phyloP scores from a whole-genome alignment of 2,888 invertebrate genomes.

The Volucella bombylans region DNA sequence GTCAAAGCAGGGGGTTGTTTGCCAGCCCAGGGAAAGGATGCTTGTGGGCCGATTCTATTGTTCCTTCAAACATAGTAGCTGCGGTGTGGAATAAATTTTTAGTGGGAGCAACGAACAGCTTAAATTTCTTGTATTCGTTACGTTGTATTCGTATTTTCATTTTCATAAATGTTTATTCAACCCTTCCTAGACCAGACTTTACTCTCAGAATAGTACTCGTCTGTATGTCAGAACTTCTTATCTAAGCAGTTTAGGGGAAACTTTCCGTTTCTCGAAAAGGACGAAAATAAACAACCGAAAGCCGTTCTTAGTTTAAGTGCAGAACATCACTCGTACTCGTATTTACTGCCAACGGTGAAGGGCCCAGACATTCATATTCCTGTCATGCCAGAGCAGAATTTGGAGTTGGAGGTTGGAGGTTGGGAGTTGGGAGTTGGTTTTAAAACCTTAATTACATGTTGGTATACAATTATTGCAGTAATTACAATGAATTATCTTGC shows the following conservation, averaged over 20 bases:
- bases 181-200: neutral
- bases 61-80: constrained; percentile 13
- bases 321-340: no score
- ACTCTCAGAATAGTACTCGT: neutral
- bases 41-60: constrained; percentile 27
- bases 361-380: neutral
- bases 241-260: constrained; percentile 47
- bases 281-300: constrained; percentile 45
- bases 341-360: neutral
- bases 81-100: constrained; percentile 19
- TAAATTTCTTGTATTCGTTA: neutral
- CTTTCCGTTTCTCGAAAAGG: constrained; percentile 34
- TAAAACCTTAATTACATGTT: constrained; percentile 71
- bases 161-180: constrained; percentile 50
- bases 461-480: constrained; percentile 74
- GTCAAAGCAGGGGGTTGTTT: neutral
- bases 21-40: neutral
- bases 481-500: constrained; percentile 74
- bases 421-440: constrained; percentile 56
- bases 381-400: neutral
- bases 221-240: constrained; percentile 54
- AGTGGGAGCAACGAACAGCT: constrained; percentile 13
- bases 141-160: constrained; percentile 3
- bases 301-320: constrained; percentile 22
- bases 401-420: constrained; percentile 16